Conservation (phyloP, 2,888 invertebrate genomes). For the Folsomia manolachei region DNA sequence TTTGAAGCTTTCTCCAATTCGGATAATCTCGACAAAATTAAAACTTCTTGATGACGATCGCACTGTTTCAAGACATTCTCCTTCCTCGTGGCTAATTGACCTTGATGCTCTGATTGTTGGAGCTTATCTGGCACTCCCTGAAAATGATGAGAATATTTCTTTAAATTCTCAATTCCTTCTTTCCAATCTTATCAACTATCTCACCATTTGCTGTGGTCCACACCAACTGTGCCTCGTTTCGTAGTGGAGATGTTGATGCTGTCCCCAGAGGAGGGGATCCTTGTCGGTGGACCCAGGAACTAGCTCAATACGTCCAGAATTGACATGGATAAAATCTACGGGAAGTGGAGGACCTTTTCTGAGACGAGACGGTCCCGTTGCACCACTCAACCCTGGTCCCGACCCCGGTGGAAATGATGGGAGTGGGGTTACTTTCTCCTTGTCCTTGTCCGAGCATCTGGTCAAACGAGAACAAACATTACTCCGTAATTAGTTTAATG, state of each 20-base stretch:
- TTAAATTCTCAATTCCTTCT: no score
- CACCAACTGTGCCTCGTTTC: conserved; percentile 49
- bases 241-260: conserved; percentile 22
- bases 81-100: neutral
- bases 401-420: neutral
- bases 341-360: neutral
- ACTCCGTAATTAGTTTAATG: no score
- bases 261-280: neutral
- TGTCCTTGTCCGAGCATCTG: neutral
- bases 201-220: conserved; percentile 29
- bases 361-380: neutral
- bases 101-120: no score
- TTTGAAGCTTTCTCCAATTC: neutral
- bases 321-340: conserved; percentile 47
- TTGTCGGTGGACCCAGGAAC: neutral
- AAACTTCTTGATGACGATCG: neutral
- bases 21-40: neutral
- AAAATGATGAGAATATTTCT: neutral
- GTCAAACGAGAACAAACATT: no score
- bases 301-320: conserved; percentile 50
- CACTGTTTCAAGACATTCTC: neutral
- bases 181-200: no score
- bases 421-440: neutral
- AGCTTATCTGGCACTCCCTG: neutral
- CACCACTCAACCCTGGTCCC: neutral